Percentiles rank a stretch among this genome's conserved stretches.
These are phyloP conservation scores for Ailurus styani DNA, from an alignment of 2,113 vertebrate genomes.

Conservation along the genomic window DNA sequence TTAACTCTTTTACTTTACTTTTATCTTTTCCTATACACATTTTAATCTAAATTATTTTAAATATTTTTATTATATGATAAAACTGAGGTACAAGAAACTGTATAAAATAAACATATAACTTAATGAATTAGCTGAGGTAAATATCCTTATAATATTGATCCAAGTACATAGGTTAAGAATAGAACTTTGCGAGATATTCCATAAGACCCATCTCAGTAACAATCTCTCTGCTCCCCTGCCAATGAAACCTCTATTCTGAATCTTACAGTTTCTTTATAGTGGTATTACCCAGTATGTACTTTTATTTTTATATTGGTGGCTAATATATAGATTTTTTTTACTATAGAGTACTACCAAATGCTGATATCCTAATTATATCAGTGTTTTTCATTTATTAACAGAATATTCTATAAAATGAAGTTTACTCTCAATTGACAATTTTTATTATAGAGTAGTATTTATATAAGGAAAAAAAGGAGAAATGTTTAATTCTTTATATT, in stretches of 20 bases:
- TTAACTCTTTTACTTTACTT: background rate
- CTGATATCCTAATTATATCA: background rate
- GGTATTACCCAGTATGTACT: background rate
- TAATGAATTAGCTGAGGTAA: background rate
- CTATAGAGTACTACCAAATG: background rate
- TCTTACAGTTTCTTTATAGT: background rate
- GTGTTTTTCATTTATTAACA: background rate
- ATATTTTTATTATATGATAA: background rate
- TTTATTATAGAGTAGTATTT: background rate
- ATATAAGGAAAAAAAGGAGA: background rate
- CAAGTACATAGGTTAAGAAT: background rate
- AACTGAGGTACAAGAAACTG: background rate
- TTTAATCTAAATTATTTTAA: background rate
- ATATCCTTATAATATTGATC: background rate
- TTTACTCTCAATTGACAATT: background rate
- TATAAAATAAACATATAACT: background rate
- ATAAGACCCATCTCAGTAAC: background rate
- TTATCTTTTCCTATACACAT: background rate
- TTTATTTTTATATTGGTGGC: background rate
- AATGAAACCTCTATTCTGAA: background rate
- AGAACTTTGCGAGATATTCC: background rate
- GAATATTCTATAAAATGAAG: background rate
- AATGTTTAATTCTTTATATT: background rate
- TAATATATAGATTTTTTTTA: background rate
- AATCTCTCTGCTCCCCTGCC: background rate